Percentiles rank a stretch among this genome's conserved stretches.
Evolutionary conservation across 2,797 vertebrate genomes (phyloP).

Genomic region (Taenioides sp.): DNA sequence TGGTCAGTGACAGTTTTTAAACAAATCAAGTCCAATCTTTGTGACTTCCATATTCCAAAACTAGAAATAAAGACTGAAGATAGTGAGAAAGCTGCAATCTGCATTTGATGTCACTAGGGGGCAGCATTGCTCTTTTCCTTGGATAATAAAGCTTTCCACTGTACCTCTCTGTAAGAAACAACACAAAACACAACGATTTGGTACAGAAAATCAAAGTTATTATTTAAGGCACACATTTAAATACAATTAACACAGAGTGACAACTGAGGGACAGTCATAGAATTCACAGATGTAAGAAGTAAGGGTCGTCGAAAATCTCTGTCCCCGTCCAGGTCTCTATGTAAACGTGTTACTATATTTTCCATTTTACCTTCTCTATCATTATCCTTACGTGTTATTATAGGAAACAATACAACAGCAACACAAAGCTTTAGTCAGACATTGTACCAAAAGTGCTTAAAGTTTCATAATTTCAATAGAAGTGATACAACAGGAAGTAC

Average conservation of each 20-base stretch:
- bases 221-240: conserved; percentile 76
- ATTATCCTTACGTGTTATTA: conserved; percentile 33
- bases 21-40: too few species aligned
- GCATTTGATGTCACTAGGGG: conserved; percentile 27
- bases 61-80: too few species aligned
- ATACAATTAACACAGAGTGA: conserved; percentile 67
- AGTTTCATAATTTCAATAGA: conserved; percentile 32
- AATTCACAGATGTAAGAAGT: conserved; percentile 36
- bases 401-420: conserved; percentile 47
- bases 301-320: conserved; percentile 14
- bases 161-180: conserved; percentile 11
- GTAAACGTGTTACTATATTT: conserved; percentile 17
- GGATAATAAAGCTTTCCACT: neutral
- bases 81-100: neutral
- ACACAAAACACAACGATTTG: conserved; percentile 9
- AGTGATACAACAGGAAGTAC: conserved; percentile 31
- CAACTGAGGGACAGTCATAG: conserved; percentile 52
- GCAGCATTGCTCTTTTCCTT: conserved; percentile 22
- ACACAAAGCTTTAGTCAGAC: conserved; percentile 56
- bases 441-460: conserved; percentile 55
- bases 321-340: conserved; percentile 15
- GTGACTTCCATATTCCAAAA: too few species aligned
- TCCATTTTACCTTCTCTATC: conserved; percentile 11
- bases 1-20: too few species aligned
- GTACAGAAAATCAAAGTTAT: conserved; percentile 66